These are phyloP conservation scores for Hippocampus barbouri DNA, from an alignment of 2,113 vertebrate species.

Conservation along the genomic window DNA sequence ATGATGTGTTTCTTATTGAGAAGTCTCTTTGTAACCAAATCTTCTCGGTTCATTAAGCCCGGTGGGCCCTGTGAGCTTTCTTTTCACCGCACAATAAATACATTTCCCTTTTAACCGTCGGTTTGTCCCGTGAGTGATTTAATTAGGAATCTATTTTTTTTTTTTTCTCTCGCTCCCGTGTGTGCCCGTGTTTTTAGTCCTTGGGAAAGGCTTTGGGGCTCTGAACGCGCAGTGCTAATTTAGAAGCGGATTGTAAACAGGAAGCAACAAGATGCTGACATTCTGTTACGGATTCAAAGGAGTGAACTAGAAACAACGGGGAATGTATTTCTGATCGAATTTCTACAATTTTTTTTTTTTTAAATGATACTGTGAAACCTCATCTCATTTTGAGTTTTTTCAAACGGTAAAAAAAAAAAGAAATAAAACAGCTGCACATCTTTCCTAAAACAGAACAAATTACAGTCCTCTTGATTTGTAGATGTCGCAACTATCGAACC, in stretches of 20 bases:
- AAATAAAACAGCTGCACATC: background rate
- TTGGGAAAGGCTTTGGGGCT: conserved; percentile 30
- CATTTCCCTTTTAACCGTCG: conserved; percentile 48
- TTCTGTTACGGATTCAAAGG: conserved; percentile 7
- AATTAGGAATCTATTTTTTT: conserved; percentile 53
- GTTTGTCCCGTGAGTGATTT: conserved; percentile 46
- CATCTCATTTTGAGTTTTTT: no score
- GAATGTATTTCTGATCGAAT: background rate
- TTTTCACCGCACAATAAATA: conserved; percentile 40
- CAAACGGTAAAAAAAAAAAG: background rate
- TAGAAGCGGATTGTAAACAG: conserved; percentile 20
- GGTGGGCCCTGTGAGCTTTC: conserved; percentile 20
- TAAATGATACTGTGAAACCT: no score
- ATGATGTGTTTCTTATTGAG: conserved; percentile 28
- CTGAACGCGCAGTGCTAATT: conserved; percentile 28
- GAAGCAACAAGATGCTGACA: conserved; percentile 28
- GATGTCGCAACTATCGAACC: no score
- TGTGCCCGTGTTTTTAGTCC: conserved; percentile 22
- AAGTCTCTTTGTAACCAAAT: conserved; percentile 28
- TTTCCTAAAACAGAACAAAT: background rate
- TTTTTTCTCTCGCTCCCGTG: conserved; percentile 31
- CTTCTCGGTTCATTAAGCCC: conserved; percentile 46
- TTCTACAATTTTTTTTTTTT: no score
- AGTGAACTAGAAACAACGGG: background rate
- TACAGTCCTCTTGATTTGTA: no score